These are phyloP conservation scores for Drosophila prosaltans DNA, from an alignment of 1,140 invertebrate genomes.

Conservation along the genomic window DNA sequence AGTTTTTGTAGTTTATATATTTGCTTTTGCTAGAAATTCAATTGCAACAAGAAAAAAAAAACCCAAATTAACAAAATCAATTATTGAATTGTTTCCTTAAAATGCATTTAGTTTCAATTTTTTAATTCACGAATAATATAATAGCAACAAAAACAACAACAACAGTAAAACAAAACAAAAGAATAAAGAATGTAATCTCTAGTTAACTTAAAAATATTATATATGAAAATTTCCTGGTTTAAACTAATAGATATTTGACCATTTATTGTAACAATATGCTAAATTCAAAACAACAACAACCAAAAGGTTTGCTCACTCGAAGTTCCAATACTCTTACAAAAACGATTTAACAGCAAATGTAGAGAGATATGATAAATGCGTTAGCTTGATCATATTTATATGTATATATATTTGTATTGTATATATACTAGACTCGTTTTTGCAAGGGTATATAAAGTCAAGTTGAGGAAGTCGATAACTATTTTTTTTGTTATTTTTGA, in stretches of 20 bases:
- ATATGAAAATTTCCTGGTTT: conserved; percentile 55
- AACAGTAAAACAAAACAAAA: conserved; percentile 26
- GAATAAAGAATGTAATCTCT: conserved; percentile 34
- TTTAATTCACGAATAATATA: conserved; percentile 42
- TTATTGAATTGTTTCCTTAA: conserved; percentile 30
- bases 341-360: neutral
- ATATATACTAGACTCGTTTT: conserved; percentile 48
- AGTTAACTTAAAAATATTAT: conserved; percentile 73
- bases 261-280: conserved; percentile 56
- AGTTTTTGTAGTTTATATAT: conserved; percentile 20
- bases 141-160: conserved; percentile 18
- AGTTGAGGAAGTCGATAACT: conserved; percentile 39
- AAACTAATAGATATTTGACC: conserved; percentile 75
- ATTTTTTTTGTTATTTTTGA: neutral
- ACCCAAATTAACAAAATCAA: conserved; percentile 26
- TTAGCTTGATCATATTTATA: neutral
- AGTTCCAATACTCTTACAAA: neutral
- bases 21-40: conserved; percentile 31
- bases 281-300: neutral
- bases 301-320: neutral
- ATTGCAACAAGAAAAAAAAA: conserved; percentile 1
- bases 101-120: conserved; percentile 65
- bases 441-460: conserved; percentile 1
- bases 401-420: conserved; percentile 68
- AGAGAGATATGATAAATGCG: no score